phyloP scores from a whole-genome alignment of 2,797 vertebrate species.

The Neomorphus geoffroyi region DNA sequence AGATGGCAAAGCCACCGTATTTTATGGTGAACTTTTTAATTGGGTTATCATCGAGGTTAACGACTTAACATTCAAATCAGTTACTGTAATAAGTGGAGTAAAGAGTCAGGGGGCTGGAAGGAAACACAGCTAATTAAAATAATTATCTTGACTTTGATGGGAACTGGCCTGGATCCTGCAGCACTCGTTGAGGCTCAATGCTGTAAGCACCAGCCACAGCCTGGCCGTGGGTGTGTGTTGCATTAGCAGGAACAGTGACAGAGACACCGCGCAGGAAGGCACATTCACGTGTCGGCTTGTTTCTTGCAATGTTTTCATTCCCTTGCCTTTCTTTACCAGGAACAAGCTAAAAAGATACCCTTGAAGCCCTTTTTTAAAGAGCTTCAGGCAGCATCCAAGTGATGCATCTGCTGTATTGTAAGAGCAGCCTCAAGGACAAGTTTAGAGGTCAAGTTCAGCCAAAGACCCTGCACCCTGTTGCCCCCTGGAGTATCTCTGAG shows the following conservation, averaged over 20 bases:
- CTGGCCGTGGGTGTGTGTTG: slow-evolving; percentile 24
- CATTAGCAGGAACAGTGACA: background rate
- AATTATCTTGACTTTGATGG: slow-evolving; percentile 30
- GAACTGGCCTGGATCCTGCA: slow-evolving; percentile 56
- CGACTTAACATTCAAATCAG: background rate
- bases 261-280: background rate
- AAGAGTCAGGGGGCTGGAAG: slow-evolving; percentile 8
- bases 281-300: background rate
- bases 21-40: background rate
- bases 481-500: background rate
- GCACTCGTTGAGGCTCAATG: background rate
- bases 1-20: background rate
- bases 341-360: background rate
- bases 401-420: background rate
- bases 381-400: background rate
- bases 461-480: background rate
- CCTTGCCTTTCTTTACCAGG: background rate
- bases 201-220: background rate
- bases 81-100: background rate
- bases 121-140: slow-evolving; percentile 39
- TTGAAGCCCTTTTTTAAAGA: background rate
- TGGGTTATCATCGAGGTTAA: background rate
- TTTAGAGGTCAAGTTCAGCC: background rate
- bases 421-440: background rate
- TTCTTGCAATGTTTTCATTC: background rate